These are phyloP conservation scores for Germaria angustata DNA, from an alignment of 2,888 invertebrate genomes.

Conservation along the genomic window DNA sequence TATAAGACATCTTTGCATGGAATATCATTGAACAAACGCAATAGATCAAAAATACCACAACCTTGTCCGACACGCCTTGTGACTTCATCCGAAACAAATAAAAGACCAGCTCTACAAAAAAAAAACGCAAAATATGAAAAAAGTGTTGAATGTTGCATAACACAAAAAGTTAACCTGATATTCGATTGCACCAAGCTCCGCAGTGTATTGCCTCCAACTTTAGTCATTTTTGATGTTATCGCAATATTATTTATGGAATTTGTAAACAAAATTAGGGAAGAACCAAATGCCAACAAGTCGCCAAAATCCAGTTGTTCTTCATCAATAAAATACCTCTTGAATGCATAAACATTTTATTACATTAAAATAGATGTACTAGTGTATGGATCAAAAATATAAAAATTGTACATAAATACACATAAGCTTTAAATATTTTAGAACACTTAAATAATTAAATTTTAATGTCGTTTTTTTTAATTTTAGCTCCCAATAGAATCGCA, in stretches of 20 bases:
- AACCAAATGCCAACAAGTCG: constrained; percentile 68
- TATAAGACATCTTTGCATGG: constrained; percentile 71
- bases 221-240: constrained; percentile 41
- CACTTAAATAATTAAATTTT: too few relatives aligned
- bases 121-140: not conserved
- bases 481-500: too few relatives aligned
- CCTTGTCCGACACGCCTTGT: not conserved
- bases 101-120: constrained; percentile 61
- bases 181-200: constrained; percentile 21
- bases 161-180: constrained; percentile 33
- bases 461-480: too few relatives aligned
- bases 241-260: constrained; percentile 76
- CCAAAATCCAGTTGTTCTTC: constrained; percentile 29
- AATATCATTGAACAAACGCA: constrained; percentile 76
- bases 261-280: constrained; percentile 76
- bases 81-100: constrained; percentile 33
- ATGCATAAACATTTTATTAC: not conserved
- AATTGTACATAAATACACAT: not conserved
- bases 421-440: too few relatives aligned
- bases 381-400: too few relatives aligned
- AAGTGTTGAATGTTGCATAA: not conserved
- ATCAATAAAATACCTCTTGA: constrained; percentile 44
- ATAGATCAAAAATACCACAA: constrained; percentile 71
- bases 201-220: constrained; percentile 34
- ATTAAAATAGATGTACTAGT: not conserved